Evolutionary conservation across 2,113 vertebrate genomes (phyloP).

Genomic region (Etheostoma cragini): DNA sequence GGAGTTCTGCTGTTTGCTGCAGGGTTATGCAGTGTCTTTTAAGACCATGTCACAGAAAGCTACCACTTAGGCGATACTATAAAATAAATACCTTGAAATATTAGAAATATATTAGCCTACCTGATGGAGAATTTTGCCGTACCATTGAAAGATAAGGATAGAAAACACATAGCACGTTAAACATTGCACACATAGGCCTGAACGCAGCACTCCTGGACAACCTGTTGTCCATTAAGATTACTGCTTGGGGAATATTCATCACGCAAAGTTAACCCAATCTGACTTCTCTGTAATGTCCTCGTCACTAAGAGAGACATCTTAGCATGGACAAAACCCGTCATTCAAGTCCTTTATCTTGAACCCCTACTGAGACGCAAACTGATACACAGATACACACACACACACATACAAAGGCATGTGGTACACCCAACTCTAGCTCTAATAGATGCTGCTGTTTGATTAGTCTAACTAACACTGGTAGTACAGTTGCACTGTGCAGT

Average conservation of each 20-base stretch:
- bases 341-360: constrained; percentile 57
- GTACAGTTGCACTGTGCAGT: neutral
- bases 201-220: neutral
- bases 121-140: neutral
- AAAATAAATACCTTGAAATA: neutral
- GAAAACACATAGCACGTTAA: neutral
- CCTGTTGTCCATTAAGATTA: constrained; percentile 29
- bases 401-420: neutral
- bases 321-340: constrained; percentile 58
- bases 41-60: neutral
- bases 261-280: constrained; percentile 49
- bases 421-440: neutral
- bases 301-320: constrained; percentile 56
- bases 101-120: too few relatives aligned
- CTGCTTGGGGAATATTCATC: constrained; percentile 8
- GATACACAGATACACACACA: constrained; percentile 29
- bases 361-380: constrained; percentile 43
- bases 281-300: constrained; percentile 30
- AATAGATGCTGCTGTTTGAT: neutral
- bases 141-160: neutral
- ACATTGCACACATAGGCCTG: neutral
- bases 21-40: neutral
- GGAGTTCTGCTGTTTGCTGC: neutral
- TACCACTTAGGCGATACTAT: neutral
- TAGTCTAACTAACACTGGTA: constrained; percentile 5